phyloP scores from a whole-genome alignment of 2,113 vertebrate genomes.

The Silurus asotus region DNA sequence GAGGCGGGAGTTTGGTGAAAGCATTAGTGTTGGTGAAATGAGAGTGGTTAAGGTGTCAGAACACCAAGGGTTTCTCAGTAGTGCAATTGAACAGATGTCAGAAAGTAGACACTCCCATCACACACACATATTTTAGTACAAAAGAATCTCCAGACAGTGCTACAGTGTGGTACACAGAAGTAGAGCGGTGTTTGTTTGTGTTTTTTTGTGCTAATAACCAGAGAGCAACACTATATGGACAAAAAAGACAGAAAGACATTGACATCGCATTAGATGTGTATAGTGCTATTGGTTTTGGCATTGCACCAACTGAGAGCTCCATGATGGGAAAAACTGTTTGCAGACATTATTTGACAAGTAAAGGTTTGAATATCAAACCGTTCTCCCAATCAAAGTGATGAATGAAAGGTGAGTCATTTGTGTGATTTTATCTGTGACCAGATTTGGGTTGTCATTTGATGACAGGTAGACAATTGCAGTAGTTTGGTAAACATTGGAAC shows the following conservation, averaged over 20 bases:
- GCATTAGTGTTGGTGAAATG: not conserved
- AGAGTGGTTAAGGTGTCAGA: not conserved
- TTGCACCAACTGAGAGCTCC: not conserved
- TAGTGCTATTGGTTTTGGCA: not conserved
- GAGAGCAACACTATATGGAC: too few relatives aligned
- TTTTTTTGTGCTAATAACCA: too few relatives aligned
- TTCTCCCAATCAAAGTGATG: not conserved
- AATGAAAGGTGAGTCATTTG: not conserved
- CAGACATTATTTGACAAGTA: not conserved
- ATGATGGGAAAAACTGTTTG: not conserved
- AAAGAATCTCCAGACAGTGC: too few relatives aligned
- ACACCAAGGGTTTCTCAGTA: not conserved
- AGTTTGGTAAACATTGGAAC: not conserved
- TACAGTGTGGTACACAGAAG: too few relatives aligned
- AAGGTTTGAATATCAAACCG: not conserved
- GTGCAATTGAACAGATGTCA: not conserved
- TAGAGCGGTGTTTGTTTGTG: too few relatives aligned
- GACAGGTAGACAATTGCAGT: not conserved
- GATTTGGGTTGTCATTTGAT: not conserved
- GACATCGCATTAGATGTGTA: not conserved
- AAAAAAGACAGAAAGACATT: not conserved
- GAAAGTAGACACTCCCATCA: not conserved
- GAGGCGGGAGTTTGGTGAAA: not conserved
- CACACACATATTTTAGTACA: too few relatives aligned
- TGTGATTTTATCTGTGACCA: not conserved